Evolutionary conservation across 2,113 vertebrate species (phyloP), one percentile per base, ranked within the genome.

Genomic region (Saimiri boliviensis): DNA sequence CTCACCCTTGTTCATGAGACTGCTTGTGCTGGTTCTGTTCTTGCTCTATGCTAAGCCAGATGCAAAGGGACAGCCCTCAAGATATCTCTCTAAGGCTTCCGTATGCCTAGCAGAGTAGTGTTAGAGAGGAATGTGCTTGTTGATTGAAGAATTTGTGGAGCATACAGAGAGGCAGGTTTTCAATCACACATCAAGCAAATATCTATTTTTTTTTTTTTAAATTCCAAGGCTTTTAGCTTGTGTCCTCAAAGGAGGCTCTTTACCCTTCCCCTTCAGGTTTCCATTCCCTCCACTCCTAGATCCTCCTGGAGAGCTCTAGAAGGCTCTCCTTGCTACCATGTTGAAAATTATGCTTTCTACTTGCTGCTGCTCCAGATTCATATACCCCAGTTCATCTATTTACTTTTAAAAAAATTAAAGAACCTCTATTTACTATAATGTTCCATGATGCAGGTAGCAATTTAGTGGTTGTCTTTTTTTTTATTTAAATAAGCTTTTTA

Each of bases 1-100:
- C 19, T 56, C 14, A 21, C 6, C 2, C 0, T 20, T 47, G 30
- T 35, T 9, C 56, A 3, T 14, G 5, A 16, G 21, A 8, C 32
- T 71, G 6, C 52, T 47, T 11, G n/a, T n/a, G 40, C 13, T 71
- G 12, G 2, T 70, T 60, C 56, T 66, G 4, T 54, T 71, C 73
- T 25, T 42, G 20, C 27, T 87, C 16, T 25, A 17, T 9, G 32
- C 54, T 23, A 25, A 63, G 23, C 7, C 10, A 54, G 42, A 19
- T 45, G 25, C 66, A 74, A 66, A 73, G 30, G 13, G 76, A 47
- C 42, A 45, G 27, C 47, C 58, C 37, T 21, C 5, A 35, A 21
- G 40, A 27, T 60, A 8, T 52, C 40, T 63, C 10, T 11, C 13
- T 21, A 42, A 52, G 20, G 2, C 17, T 30, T 16, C 60, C 13